Evolutionary conservation across 2,113 vertebrate species (phyloP), one percentile per base, ranked within the genome.

Genomic region (Arothron firmamentum): DNA sequence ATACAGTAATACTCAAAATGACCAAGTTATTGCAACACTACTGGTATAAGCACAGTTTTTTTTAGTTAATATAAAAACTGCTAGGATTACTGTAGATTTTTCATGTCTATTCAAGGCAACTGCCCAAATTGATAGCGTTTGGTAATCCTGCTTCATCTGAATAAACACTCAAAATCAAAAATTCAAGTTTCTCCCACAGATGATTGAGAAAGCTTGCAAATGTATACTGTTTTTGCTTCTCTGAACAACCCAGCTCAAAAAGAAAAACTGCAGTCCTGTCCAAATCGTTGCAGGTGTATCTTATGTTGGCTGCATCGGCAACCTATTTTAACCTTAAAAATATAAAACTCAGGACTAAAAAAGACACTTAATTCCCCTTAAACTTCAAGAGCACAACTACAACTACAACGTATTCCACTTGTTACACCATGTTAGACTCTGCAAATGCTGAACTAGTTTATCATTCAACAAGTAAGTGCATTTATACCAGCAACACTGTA

Each of bases 401-500:
- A 28, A 28, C 25, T 28, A 28, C 25, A 28, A 28, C 34, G 3
- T 12, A 38, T 11, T 12, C 7, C 34, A 38, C 34, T 38, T 12
- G 8, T 38, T 38, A 38, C 9, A 38, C 34, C 34, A 12, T 38
- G 34, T 38, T 38, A 38, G 34, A 38, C 34, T 11, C 28, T 31
- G 28, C 53, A 54, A 54, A 4, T 45, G 28, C 46, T 50, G 25
- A 66, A 76, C 19, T 57, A 59, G 67, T 58, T 56, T 56, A 65
- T 57, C 46, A 51, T 23, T 31, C 21, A 2, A 23, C 67, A 59
- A n/a, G 51, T 28, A 72, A 78, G 63, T 41, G 54, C 65, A 68
- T 59, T 16, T 62, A 52, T 34, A 61, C 43, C 58, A 53, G 45
- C 10, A 14, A 67, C 54, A 50, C 50, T 45, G 54, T 59, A 64